These are phyloP conservation scores for Circaetus gallicus DNA, from an alignment of 2,113 vertebrate genomes.

Conservation along the genomic window DNA sequence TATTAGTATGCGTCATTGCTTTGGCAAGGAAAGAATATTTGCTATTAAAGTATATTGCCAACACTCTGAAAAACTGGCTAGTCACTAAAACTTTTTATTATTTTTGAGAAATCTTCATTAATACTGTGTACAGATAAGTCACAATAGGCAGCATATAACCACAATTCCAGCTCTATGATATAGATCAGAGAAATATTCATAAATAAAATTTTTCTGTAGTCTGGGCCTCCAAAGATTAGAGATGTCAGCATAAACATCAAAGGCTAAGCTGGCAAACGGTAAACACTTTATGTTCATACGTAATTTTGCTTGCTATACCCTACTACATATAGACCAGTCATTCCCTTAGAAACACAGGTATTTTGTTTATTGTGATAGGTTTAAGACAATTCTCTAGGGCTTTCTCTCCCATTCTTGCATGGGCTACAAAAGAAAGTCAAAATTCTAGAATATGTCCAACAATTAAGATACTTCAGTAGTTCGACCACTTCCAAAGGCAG, in stretches of 20 bases:
- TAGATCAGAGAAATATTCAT: neutral
- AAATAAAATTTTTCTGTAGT: neutral
- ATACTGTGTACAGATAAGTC: neutral
- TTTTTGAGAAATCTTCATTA: neutral
- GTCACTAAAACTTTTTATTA: neutral
- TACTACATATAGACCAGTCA: neutral
- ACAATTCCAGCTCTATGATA: neutral
- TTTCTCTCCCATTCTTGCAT: neutral
- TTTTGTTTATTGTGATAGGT: neutral
- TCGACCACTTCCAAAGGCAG: neutral
- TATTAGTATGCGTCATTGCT: neutral
- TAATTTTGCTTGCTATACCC: neutral
- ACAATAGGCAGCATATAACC: neutral
- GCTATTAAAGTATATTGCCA: neutral
- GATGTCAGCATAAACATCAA: neutral
- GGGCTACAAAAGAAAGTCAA: neutral
- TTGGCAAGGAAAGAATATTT: neutral
- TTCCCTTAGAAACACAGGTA: neutral
- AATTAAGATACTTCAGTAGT: neutral
- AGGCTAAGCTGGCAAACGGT: neutral
- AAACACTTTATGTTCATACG: neutral
- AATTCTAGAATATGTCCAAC: neutral
- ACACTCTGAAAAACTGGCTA: neutral
- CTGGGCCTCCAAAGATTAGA: neutral
- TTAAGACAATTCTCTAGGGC: neutral